phyloP scores from a whole-genome alignment of 2,888 invertebrate species.

The Ischnus inquisitorius region DNA sequence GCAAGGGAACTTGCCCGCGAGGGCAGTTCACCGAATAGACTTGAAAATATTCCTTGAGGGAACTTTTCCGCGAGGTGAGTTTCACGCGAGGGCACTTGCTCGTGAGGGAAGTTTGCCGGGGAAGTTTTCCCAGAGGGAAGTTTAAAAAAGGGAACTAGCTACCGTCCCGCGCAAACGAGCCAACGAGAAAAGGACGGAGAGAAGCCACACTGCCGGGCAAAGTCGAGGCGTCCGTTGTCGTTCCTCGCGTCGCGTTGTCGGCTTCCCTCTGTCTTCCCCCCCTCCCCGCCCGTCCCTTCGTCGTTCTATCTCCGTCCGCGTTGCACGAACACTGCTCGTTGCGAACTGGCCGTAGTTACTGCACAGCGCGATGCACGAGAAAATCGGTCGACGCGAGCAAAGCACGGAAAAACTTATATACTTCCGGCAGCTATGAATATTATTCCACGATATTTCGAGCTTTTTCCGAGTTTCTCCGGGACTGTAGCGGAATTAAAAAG shows the following conservation, averaged over 20 bases:
- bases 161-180: constrained; percentile 64
- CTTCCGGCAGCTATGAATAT: not conserved
- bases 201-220: constrained; percentile 47
- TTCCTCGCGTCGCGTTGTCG: constrained; percentile 58
- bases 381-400: not conserved
- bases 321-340: constrained; percentile 14
- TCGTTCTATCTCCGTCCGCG: constrained; percentile 29
- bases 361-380: not conserved
- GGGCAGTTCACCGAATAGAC: too few species aligned
- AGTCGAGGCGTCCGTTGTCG: constrained; percentile 61
- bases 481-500: too few species aligned
- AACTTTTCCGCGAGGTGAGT: too few species aligned
- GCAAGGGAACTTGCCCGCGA: too few species aligned
- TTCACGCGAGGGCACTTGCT: too few species aligned
- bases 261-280: constrained; percentile 6
- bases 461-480: not conserved
- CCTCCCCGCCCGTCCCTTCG: constrained; percentile 1
- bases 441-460: not conserved
- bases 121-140: too few species aligned
- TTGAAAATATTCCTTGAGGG: too few species aligned
- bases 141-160: too few species aligned
- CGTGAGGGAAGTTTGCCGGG: too few species aligned
- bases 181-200: constrained; percentile 29
- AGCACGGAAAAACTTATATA: not conserved
- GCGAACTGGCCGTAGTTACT: constrained; percentile 30